Base-by-base conservation (phyloP, 2,888 invertebrate species). In the Scrobipalpa costella region DNA sequence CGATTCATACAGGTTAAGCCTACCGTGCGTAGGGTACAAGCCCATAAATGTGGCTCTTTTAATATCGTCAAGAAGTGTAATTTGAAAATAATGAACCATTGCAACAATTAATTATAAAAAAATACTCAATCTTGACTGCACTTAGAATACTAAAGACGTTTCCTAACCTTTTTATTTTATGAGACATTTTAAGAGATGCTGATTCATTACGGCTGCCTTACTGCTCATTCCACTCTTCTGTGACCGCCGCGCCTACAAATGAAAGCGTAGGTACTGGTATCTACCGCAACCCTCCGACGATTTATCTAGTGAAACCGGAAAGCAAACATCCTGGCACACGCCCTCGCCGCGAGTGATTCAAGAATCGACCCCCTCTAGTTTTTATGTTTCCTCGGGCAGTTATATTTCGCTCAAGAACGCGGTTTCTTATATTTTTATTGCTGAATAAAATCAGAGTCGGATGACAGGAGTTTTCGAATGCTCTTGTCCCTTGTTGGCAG, bases 401-500 rank as follows among this genome's bases (percentile, higher is more conserved):
- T 83, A 84, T 85, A 84, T 84, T 85, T 83, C 80, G 81, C 71
- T 83, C 81, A 80, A 84, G 81, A 81, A 79, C 74, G 78, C 72
- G 77, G 79, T 78, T 79, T 75, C 82, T 86, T 80, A 88, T 88
- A 86, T 86, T 88, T 88, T 88, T 88, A 88, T 86, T 87, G 82
- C 85, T 71, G 73, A 78, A 77, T 83, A 80, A 85, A 84, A 84
- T 86, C 84, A 83, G 78, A 78, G 83, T 80, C 78, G 76, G 72
- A 61, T 52, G 52, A 61, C 73, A 77, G 64, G 59, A 71, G 75
- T 77, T 74, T 73, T 75, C 73, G 74, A 76, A 75, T 78, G 69
- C 67, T 80, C 75, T 78, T 73, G 74, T 70, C 77, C 77, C 80
- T 49, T 58, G 61, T 79, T 64, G 76, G 72, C 73, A 65, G 69